Evolutionary conservation across 2,113 vertebrate species (phyloP).

Genomic region (Rafetus swinhoei): DNA sequence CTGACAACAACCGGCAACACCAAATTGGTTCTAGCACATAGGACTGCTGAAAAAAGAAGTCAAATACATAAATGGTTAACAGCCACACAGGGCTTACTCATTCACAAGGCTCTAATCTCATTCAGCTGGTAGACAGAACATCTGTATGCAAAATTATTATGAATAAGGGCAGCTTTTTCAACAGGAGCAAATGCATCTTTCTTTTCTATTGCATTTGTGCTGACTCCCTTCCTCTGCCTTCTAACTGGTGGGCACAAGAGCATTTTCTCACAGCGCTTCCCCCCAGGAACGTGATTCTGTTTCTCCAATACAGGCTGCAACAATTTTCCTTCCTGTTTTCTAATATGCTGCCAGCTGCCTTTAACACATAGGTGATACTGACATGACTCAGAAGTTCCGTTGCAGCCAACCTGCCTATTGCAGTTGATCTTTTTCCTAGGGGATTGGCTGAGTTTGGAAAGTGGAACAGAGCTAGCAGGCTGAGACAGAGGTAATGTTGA

Average conservation of each 20-base stretch:
- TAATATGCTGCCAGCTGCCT: background rate
- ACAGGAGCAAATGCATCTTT: background rate
- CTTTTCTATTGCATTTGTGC: background rate
- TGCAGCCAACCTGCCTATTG: background rate
- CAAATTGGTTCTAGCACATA: background rate
- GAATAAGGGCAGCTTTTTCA: background rate
- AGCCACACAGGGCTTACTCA: background rate
- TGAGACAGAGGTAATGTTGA: background rate
- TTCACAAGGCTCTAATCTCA: background rate
- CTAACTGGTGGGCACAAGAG: background rate
- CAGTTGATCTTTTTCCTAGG: background rate
- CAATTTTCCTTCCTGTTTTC: background rate
- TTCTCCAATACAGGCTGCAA: background rate
- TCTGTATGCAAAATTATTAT: background rate
- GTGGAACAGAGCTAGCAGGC: background rate
- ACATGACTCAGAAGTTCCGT: background rate
- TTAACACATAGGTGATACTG: background rate
- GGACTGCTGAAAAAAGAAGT: background rate
- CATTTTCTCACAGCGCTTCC: background rate
- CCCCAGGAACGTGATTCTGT: background rate
- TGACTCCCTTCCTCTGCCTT: background rate
- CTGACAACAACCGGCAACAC: background rate
- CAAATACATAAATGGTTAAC: background rate
- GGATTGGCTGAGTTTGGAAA: background rate
- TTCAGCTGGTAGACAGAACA: background rate